Conservation (phyloP, 1,140 invertebrate species). For the Neuroterus valhalla region DNA sequence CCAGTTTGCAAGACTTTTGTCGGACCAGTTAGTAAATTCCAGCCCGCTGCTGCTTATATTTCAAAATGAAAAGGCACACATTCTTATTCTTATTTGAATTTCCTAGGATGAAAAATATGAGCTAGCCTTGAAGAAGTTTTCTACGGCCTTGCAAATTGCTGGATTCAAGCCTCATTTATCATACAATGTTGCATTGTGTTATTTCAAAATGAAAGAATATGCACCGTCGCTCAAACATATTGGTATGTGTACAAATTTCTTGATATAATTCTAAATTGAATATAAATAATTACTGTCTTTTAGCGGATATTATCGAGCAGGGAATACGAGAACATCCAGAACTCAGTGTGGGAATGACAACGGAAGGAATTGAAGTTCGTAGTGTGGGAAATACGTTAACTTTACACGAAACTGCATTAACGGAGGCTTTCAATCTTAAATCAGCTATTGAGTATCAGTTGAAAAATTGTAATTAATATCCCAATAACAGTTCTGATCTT, state of each 20-base stretch:
- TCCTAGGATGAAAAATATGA: conserved; percentile 89
- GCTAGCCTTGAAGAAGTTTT: conserved; percentile 94
- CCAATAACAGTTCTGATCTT: neutral
- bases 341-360: conserved; percentile 96
- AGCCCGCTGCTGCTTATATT: no score
- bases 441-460: conserved; percentile 98
- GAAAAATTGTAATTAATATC: conserved; percentile 85
- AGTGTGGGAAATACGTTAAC: conserved; percentile 98
- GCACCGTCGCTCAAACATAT: conserved; percentile 92
- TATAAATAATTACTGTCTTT: conserved; percentile 40
- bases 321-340: conserved; percentile 98
- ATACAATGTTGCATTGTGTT: conserved; percentile 97
- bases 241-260: conserved; percentile 69
- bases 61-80: no score
- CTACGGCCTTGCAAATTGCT: conserved; percentile 88
- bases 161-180: conserved; percentile 94
- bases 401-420: conserved; percentile 96
- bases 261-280: conserved; percentile 22
- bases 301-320: conserved; percentile 95
- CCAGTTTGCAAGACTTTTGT: no score
- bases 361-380: conserved; percentile 97
- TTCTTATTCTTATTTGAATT: conserved; percentile 39
- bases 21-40: no score
- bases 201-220: conserved; percentile 96
- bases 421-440: conserved; percentile 99